phyloP scores from a whole-genome alignment of 2,113 vertebrate genomes.

The Anolis sagrei region DNA sequence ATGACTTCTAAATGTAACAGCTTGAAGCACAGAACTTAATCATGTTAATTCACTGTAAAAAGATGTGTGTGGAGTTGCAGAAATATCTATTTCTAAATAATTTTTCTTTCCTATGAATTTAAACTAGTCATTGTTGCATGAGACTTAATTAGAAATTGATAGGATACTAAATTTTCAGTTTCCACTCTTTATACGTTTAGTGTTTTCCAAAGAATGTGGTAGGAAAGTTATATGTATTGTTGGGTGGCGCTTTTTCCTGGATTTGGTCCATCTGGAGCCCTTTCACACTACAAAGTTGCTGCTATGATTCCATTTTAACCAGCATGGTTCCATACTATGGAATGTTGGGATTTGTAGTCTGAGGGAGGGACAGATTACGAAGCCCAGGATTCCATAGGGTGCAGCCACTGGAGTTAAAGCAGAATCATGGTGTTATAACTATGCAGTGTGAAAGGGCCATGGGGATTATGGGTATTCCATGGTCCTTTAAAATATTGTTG shows the following conservation, averaged over 20 bases:
- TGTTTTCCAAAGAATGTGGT: background rate
- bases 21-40: background rate
- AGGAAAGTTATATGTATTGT: background rate
- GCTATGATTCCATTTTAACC: no score
- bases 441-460: no score
- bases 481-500: no score
- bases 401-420: no score
- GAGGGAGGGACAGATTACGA: no score
- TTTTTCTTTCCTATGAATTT: background rate
- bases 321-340: no score
- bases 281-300: no score
- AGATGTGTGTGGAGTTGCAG: background rate
- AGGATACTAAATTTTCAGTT: no score
- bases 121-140: background rate
- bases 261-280: background rate
- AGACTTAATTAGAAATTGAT: background rate
- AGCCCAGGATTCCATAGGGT: no score
- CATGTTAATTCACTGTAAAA: background rate
- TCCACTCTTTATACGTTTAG: background rate
- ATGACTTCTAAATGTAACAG: background rate
- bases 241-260: background rate
- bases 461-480: no score
- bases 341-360: no score
- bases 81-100: background rate
- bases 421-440: no score